phyloP scores from a whole-genome alignment of 2,888 invertebrate species.

The Acanthopleura granulata region DNA sequence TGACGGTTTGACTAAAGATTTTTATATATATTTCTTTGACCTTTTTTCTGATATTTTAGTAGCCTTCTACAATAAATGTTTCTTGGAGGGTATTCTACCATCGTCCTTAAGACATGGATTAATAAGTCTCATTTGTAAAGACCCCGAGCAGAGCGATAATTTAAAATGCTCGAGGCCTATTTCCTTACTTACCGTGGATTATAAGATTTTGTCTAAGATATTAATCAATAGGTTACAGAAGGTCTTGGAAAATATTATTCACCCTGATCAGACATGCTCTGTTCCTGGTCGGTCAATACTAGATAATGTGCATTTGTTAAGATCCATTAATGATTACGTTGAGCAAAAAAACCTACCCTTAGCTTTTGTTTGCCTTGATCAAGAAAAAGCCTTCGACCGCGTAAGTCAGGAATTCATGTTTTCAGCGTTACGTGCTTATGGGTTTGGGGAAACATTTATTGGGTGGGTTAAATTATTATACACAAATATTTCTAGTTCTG shows the following conservation, averaged over 20 bases:
- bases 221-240: conserved; percentile 30
- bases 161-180: conserved; percentile 41
- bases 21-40: conserved; percentile 31
- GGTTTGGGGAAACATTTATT: conserved; percentile 36
- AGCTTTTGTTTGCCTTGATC: conserved; percentile 38
- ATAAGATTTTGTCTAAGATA: conserved; percentile 39
- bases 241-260: conserved; percentile 31
- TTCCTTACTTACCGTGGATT: conserved; percentile 37
- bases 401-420: conserved; percentile 38
- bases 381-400: conserved; percentile 44
- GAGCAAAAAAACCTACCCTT: conserved; percentile 32
- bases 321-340: conserved; percentile 35
- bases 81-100: conserved; percentile 24
- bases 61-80: conserved; percentile 23
- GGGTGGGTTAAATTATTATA: conserved; percentile 39
- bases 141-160: conserved; percentile 24
- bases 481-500: conserved; percentile 6
- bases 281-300: conserved; percentile 37
- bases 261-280: conserved; percentile 37
- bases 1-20: conserved; percentile 38
- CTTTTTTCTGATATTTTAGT: conserved; percentile 26
- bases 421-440: conserved; percentile 32
- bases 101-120: conserved; percentile 24
- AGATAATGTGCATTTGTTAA: conserved; percentile 36
- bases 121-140: conserved; percentile 38